Evolutionary conservation across 2,113 vertebrate species (phyloP).

Genomic region (Stigmatopora argus): DNA sequence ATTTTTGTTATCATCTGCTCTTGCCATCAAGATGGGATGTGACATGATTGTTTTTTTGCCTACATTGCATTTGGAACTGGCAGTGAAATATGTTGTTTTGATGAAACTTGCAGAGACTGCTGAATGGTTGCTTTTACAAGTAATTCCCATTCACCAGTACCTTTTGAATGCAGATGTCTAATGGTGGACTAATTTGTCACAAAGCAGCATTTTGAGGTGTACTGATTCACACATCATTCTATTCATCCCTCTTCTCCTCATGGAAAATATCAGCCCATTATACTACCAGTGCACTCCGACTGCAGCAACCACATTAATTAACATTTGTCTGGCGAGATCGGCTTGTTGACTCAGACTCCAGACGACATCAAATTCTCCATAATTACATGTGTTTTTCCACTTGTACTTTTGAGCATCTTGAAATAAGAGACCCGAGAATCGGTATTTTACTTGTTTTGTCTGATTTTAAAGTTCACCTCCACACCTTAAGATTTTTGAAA

Average conservation of each 20-base stretch:
- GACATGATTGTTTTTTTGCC: not conserved
- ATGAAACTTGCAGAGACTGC: not conserved
- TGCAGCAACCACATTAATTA: conserved; percentile 26
- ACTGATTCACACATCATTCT: conserved; percentile 22
- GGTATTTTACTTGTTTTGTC: not conserved
- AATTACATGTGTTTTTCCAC: not conserved
- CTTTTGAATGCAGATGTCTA: conserved; percentile 19
- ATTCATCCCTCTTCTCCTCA: conserved; percentile 32
- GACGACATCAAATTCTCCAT: not conserved
- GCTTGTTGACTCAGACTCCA: conserved; percentile 16
- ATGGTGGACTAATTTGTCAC: conserved; percentile 21
- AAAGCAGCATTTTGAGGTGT: conserved; percentile 26
- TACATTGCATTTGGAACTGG: not conserved
- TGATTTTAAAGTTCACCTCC: not conserved
- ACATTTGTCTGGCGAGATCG: conserved; percentile 14
- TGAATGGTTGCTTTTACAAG: conserved; percentile 19
- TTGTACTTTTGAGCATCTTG: not conserved
- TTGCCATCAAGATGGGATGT: not conserved
- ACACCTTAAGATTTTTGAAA: not conserved
- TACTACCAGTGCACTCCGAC: conserved; percentile 20
- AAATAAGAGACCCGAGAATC: not conserved
- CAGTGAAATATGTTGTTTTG: not conserved
- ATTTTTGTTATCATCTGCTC: not conserved
- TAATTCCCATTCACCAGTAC: conserved; percentile 15
- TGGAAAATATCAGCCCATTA: conserved; percentile 30